Evolutionary conservation across 2,113 vertebrate genomes (phyloP), one percentile per base, ranked within the genome.

Genomic region (Upupa epops): DNA sequence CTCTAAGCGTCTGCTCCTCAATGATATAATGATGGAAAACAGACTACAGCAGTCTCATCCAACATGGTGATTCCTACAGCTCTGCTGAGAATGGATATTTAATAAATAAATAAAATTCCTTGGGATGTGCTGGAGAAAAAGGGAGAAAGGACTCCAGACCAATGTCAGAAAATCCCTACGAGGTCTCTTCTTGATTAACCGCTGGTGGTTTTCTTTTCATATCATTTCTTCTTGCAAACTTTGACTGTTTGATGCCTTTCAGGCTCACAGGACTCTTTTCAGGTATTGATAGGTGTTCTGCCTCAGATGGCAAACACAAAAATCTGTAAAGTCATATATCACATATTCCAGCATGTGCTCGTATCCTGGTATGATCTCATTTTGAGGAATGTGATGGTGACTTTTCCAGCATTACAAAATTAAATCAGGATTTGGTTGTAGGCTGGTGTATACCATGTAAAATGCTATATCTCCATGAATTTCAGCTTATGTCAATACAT

Each of bases 311-410:
- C 21, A 75, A 91, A 31, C 25, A 29, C 65, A 40, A 69, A 16
- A 82, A 75, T 63, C 66, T 49, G 15, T 69, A 31, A 81, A 79
- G 51, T 55, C 4, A 5, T 13, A 13, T 49, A 60, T 22, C 49
- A 69, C 63, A 18, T 81, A 49, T 73, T 87, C 40, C 65, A 31
- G 28, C 45, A 55, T 46, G 25, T 86, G 63, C 31, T 84, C 32
- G 49, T 75, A 89, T 81, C 73, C 65, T 86, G 36, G 28, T 72
- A 58, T 83, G 81, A 92, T 34, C 59, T 89, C 78, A 85, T 76
- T 79, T 79, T 73, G 87, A 87, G 71, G 74, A 91, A 93, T 76
- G 65, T 73, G 42, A 79, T n/a, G 73, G 56, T 71, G 81, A 81
- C 60, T n/a, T 93, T 92, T 79, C 48, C 59, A 83, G 28, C 17